Evolutionary conservation across 2,797 vertebrate species (phyloP).

Genomic region (Leucoraja ocellata): DNA sequence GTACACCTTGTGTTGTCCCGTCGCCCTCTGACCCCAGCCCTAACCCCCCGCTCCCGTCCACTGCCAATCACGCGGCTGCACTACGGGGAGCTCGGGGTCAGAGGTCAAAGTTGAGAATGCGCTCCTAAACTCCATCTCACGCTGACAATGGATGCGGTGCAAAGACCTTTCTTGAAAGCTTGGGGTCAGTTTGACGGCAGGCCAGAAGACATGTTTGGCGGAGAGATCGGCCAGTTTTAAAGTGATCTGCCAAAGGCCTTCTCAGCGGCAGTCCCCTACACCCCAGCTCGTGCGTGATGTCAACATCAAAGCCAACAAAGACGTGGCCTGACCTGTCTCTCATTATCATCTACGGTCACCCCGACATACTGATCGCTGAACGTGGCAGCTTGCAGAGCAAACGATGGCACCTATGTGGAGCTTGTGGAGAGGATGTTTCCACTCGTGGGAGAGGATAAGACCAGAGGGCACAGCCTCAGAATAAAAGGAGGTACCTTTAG

Average conservation of each 20-base stretch:
- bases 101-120: conserved; percentile 9
- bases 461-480: too few relatives aligned
- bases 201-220: not conserved
- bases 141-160: conserved; percentile 16
- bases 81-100: not conserved
- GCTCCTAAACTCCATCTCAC: not conserved
- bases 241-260: not conserved
- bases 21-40: not conserved
- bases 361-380: not conserved
- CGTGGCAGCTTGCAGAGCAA: not conserved
- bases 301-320: not conserved
- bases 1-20: not conserved
- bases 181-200: not conserved
- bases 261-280: not conserved
- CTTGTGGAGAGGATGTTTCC: too few relatives aligned
- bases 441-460: too few relatives aligned
- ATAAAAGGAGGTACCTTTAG: too few relatives aligned
- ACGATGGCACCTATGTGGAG: not conserved
- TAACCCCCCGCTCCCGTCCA: not conserved
- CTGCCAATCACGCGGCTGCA: conserved; percentile 27
- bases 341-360: not conserved
- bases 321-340: too few relatives aligned
- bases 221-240: not conserved
- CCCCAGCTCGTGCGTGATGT: not conserved
- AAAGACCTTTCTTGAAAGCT: not conserved